Evolutionary conservation across 2,113 vertebrate genomes (phyloP).

Genomic region (Pimephales promelas): DNA sequence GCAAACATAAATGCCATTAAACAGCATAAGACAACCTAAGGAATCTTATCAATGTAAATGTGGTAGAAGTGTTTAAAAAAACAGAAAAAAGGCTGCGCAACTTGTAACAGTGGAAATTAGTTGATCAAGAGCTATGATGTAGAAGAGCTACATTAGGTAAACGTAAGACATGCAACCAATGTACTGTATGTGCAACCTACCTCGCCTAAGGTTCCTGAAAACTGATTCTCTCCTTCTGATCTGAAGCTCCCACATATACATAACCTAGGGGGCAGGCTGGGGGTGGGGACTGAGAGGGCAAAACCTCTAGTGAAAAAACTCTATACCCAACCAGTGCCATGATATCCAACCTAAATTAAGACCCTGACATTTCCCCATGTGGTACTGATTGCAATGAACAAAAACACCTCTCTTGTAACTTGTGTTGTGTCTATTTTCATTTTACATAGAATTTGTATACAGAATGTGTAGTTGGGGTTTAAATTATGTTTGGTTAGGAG

Average conservation of each 20-base stretch:
- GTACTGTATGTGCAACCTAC: conserved; percentile 4
- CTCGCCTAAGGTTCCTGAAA: not conserved
- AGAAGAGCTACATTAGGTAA: not conserved
- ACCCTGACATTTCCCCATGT: conserved; percentile 54
- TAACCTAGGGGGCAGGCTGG: not conserved
- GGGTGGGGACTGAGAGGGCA: not conserved
- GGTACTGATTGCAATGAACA: not conserved
- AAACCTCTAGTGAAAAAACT: conserved; percentile 12
- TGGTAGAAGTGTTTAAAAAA: not conserved
- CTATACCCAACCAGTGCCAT: conserved; percentile 18
- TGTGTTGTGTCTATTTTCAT: not conserved
- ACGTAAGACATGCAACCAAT: not conserved
- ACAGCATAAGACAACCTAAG: too few species aligned
- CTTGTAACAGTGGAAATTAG: not conserved
- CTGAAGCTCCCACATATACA: not conserved
- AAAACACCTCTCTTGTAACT: not conserved
- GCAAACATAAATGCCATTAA: not conserved
- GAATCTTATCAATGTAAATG: not conserved
- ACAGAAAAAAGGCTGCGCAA: not conserved
- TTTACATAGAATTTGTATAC: not conserved
- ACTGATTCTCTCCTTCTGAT: conserved; percentile 17
- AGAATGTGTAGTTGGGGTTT: not conserved
- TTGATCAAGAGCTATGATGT: not conserved
- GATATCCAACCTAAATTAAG: conserved; percentile 62
- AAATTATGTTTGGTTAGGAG: not conserved